Percentiles rank a stretch among this genome's conserved stretches.
Conservation (phyloP, 2,113 vertebrate genomes). For the Formicarius rufipectus region DNA sequence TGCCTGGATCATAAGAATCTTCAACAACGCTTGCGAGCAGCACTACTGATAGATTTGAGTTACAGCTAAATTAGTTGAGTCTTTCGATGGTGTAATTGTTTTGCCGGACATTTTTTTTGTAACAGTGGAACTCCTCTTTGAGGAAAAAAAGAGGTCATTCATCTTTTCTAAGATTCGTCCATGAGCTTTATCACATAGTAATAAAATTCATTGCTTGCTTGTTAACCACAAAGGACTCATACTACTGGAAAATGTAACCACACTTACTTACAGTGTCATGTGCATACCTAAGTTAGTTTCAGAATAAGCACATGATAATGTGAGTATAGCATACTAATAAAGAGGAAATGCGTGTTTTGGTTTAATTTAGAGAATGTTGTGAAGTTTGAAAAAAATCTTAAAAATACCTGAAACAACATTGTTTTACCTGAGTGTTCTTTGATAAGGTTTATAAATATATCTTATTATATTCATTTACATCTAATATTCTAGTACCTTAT, state of each 20-base stretch:
- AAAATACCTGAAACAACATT: not conserved
- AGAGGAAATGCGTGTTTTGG: not conserved
- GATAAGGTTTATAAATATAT: not conserved
- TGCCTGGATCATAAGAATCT: not conserved
- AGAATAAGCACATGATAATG: not conserved
- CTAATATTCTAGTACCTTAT: not conserved
- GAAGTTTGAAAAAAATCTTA: not conserved
- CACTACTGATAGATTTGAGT: not conserved
- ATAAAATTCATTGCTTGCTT: not conserved
- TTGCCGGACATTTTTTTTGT: not conserved
- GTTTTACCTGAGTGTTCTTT: not conserved
- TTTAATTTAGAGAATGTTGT: not conserved
- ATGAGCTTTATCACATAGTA: not conserved
- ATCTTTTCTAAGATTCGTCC: not conserved
- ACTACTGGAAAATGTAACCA: not conserved
- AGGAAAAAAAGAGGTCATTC: not conserved
- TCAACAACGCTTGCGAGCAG: not conserved
- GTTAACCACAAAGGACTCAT: not conserved
- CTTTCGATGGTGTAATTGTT: not conserved
- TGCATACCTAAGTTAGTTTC: not conserved
- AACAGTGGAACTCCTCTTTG: not conserved
- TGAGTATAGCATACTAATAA: not conserved
- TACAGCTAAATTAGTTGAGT: not conserved
- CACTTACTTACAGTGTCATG: rapidly evolving
- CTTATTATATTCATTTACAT: not conserved